Percentiles rank a stretch among this genome's conserved stretches.
Evolutionary conservation across 2,888 invertebrate genomes (phyloP).

Genomic region (Ellobium chinense): DNA sequence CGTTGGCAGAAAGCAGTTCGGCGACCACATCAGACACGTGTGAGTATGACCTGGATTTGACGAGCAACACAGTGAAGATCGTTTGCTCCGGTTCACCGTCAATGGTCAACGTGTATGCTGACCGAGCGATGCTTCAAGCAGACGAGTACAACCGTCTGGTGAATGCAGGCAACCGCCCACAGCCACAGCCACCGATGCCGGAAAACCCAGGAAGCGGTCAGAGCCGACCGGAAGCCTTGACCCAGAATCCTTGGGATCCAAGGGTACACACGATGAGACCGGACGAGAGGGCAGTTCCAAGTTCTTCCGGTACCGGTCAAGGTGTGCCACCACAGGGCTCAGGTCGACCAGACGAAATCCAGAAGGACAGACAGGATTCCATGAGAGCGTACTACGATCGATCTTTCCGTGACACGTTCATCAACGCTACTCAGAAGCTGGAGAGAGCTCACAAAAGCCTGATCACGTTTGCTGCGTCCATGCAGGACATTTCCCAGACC

Average conservation of each 20-base stretch:
- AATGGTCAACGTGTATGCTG: slow-evolving; percentile 51
- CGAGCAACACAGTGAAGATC: slow-evolving; percentile 50
- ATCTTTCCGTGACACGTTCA: slow-evolving; percentile 52
- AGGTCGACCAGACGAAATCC: neutral
- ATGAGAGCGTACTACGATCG: neutral
- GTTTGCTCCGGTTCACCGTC: slow-evolving; percentile 50
- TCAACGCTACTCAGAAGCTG: slow-evolving; percentile 60
- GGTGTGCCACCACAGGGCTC: neutral
- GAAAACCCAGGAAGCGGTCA: neutral
- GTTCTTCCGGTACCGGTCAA: neutral
- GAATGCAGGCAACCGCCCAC: neutral
- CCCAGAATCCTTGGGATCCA: neutral
- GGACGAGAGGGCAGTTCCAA: neutral
- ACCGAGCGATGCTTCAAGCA: slow-evolving; percentile 42
- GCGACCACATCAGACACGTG: slow-evolving; percentile 48
- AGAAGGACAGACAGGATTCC: neutral
- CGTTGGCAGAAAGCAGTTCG: no score
- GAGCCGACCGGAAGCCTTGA: neutral
- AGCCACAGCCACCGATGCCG: no score
- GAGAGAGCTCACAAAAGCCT: slow-evolving; percentile 58
- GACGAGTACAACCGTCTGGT: neutral
- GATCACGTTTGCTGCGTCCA: slow-evolving; percentile 52
- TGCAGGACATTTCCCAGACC: slow-evolving; percentile 59
- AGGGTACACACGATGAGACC: neutral
- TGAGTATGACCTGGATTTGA: slow-evolving; percentile 53